Percentiles rank a stretch among this genome's conserved stretches.
Conservation (phyloP, 2,888 invertebrate species). For the Phengaris arion region DNA sequence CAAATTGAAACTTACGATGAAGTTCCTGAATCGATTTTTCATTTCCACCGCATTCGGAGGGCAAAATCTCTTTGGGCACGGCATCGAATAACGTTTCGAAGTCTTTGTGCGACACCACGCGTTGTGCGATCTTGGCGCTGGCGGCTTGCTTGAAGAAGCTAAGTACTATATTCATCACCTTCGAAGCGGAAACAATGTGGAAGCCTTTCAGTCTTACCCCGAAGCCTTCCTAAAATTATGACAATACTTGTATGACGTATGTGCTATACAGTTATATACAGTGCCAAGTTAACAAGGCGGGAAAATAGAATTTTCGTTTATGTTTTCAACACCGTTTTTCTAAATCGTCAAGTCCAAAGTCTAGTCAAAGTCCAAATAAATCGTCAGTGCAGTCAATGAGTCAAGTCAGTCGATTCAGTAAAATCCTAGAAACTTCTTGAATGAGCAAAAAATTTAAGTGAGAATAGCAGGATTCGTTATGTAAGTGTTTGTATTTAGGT, state of each 20-base stretch:
- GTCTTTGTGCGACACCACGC: slow-evolving; percentile 49
- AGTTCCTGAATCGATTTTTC: slow-evolving; percentile 35
- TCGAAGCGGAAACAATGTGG: slow-evolving; percentile 51
- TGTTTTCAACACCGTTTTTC: too few species aligned
- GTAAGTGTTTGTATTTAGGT: too few species aligned
- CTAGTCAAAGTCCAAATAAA: too few species aligned
- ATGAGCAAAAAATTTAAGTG: too few species aligned
- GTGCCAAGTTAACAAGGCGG: too few species aligned
- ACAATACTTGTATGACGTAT: background rate
- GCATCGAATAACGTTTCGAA: slow-evolving; percentile 45
- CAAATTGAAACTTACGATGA: slow-evolving; percentile 33
- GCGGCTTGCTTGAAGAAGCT: slow-evolving; percentile 49
- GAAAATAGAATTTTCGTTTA: too few species aligned
- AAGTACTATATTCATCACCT: slow-evolving; percentile 46
- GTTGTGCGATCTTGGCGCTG: slow-evolving; percentile 47
- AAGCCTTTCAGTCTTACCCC: slow-evolving; percentile 51
- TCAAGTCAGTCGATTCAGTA: too few species aligned
- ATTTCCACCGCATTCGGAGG: slow-evolving; percentile 48
- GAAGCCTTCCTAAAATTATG: slow-evolving; percentile 46
- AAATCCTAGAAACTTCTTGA: too few species aligned
- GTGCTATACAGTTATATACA: too few species aligned
- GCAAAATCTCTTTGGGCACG: slow-evolving; percentile 46
- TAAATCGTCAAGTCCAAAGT: too few species aligned
- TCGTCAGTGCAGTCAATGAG: too few species aligned
- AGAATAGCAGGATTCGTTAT: too few species aligned